Evolutionary conservation across 2,113 vertebrate genomes (phyloP).

Genomic region (Ammodytes dubius): DNA sequence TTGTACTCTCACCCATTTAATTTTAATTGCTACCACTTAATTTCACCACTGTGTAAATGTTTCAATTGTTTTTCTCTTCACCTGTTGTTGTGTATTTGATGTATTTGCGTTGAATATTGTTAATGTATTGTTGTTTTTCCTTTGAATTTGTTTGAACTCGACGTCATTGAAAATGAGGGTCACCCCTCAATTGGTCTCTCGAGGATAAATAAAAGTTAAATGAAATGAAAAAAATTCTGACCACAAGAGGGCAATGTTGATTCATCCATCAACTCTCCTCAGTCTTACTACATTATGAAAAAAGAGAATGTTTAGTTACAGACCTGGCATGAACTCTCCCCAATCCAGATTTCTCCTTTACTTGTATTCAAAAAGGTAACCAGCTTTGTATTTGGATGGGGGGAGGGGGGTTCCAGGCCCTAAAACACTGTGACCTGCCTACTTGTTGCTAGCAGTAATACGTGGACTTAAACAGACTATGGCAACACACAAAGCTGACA

Average conservation of each 20-base stretch:
- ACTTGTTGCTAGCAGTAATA: background rate
- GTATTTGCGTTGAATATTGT: too few species aligned
- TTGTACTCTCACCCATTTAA: too few species aligned
- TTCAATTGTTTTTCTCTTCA: too few species aligned
- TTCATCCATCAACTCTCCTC: background rate
- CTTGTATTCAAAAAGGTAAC: background rate
- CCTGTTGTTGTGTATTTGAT: too few species aligned
- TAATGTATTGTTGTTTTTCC: too few species aligned
- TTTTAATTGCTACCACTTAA: too few species aligned
- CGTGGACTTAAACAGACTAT: conserved; percentile 48
- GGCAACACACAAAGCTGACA: conserved; percentile 44
- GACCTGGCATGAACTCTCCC: background rate
- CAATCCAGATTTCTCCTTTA: background rate
- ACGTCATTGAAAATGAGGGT: too few species aligned
- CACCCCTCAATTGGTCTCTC: too few species aligned
- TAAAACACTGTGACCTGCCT: background rate
- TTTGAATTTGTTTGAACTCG: too few species aligned
- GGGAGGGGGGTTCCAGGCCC: background rate
- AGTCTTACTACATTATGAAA: background rate
- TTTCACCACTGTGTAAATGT: too few species aligned
- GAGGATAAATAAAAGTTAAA: too few species aligned
- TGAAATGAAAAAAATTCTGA: conserved; percentile 5
- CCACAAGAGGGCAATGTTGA: conserved; percentile 64
- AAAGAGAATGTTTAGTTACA: background rate
- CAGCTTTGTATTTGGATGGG: background rate